Evolutionary conservation across 2,797 vertebrate genomes (phyloP).

Genomic region (Ctenopoma kingsleyae): DNA sequence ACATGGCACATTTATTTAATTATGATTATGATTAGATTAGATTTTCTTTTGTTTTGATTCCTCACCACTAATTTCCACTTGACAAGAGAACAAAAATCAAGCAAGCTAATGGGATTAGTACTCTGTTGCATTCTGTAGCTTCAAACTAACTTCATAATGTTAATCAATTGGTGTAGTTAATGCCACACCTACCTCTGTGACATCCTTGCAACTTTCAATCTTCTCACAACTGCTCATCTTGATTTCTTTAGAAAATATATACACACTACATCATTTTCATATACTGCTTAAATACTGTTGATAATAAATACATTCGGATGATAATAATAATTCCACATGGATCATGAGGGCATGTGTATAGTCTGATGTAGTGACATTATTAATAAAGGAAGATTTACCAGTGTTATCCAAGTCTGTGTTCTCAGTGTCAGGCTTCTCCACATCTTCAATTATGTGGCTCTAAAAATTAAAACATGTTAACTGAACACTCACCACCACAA

Average conservation of each 20-base stretch:
- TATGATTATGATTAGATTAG: background rate
- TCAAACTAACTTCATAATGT: no score
- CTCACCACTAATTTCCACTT: background rate
- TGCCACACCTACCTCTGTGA: conserved; percentile 59
- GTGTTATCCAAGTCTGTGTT: conserved; percentile 34
- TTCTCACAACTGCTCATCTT: conserved; percentile 56
- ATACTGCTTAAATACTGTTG: no score
- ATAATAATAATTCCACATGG: no score
- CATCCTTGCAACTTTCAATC: conserved; percentile 36
- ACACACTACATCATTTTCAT: background rate
- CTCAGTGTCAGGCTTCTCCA: conserved; percentile 37
- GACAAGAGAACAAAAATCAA: background rate
- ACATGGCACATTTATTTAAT: background rate
- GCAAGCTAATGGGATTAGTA: background rate
- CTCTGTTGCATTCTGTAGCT: background rate
- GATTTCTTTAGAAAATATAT: conserved; percentile 52
- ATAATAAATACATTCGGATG: no score
- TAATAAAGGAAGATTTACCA: conserved; percentile 44
- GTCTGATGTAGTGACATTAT: background rate
- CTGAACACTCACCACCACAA: conserved; percentile 25
- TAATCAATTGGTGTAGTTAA: background rate
- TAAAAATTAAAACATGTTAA: conserved; percentile 53
- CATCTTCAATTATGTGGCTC: conserved; percentile 53
- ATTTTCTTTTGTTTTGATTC: background rate
- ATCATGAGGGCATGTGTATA: no score